Conservation (phyloP, 2,113 vertebrate genomes). For the Tachuris rubrigastra region DNA sequence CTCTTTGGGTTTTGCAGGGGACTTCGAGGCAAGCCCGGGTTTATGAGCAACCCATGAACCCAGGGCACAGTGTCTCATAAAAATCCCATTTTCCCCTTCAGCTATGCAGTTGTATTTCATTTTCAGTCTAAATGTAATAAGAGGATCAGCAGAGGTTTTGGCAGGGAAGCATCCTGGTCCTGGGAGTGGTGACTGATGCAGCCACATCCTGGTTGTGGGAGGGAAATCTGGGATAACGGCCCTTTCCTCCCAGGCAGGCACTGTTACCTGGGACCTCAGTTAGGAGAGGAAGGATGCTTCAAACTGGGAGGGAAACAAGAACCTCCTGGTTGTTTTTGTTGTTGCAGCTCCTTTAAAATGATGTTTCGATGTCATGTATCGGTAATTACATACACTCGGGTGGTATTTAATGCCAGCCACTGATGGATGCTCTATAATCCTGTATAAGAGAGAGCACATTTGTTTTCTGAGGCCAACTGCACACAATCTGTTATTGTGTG, state of each 20-base stretch:
- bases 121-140: not conserved
- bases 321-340: not conserved
- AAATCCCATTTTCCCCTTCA: not conserved
- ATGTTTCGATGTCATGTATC: not conserved
- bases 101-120: not conserved
- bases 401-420: not conserved
- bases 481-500: constrained; percentile 51
- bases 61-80: not conserved
- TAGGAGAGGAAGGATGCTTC: not conserved
- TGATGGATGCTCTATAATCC: constrained; percentile 35
- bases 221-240: not conserved
- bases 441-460: not conserved
- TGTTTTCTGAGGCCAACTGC: constrained; percentile 53
- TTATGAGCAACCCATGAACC: constrained; percentile 1
- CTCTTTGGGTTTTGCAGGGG: not conserved
- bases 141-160: not conserved
- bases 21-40: not conserved
- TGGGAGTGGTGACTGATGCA: not conserved
- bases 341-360: not conserved
- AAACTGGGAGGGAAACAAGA: not conserved
- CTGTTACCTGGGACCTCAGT: not conserved
- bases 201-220: not conserved
- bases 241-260: not conserved
- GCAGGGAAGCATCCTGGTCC: not conserved
- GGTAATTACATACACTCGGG: not conserved